These are phyloP conservation scores for Genyomyrus donnyi DNA, from an alignment of 2,113 vertebrate genomes.

Conservation along the genomic window DNA sequence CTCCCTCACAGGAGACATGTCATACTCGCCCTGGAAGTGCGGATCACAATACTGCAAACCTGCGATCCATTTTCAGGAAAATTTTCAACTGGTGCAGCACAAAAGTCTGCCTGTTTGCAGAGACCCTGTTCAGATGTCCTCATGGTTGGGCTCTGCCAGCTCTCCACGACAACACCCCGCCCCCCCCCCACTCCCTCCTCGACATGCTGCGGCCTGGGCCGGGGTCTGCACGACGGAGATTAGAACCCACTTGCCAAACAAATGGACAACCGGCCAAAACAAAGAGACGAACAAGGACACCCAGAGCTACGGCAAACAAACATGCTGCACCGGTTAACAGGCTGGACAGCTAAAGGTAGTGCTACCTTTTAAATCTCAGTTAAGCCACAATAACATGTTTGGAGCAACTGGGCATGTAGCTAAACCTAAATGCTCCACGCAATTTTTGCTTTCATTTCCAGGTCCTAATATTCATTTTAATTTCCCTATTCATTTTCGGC, in stretches of 20 bases:
- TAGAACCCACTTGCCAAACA: conserved; percentile 52
- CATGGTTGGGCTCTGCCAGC: conserved; percentile 44
- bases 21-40: not conserved
- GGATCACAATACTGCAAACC: not conserved
- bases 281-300: conserved; percentile 48
- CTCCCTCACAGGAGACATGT: not conserved
- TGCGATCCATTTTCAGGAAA: not conserved
- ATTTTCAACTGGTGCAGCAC: not conserved
- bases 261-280: conserved; percentile 50
- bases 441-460: not conserved
- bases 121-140: conserved; percentile 43
- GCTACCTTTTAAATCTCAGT: not conserved
- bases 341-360: not conserved
- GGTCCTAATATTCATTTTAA: not conserved
- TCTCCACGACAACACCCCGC: conserved; percentile 51
- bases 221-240: conserved; percentile 58
- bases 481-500: not conserved
- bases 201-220: conserved; percentile 49
- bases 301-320: conserved; percentile 30
- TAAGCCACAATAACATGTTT: not conserved
- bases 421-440: not conserved
- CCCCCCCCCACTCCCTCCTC: conserved; percentile 35
- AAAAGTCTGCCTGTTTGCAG: conserved; percentile 36
- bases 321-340: not conserved
- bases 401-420: not conserved